Percentiles rank a stretch among this genome's conserved stretches.
Evolutionary conservation across 2,888 invertebrate species (phyloP).

Genomic region (Sarcophaga variegata): DNA sequence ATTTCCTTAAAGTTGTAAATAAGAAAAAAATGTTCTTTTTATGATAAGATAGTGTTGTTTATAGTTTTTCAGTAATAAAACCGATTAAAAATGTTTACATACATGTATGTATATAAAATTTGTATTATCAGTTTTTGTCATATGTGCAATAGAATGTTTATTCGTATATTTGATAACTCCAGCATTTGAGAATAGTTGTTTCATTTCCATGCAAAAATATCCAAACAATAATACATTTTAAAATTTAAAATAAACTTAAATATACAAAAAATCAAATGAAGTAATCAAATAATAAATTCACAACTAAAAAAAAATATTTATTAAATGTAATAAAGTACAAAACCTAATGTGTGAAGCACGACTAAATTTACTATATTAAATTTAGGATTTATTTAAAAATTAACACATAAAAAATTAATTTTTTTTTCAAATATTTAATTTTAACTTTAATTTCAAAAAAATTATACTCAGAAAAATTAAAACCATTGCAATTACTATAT

Average conservation of each 20-base stretch:
- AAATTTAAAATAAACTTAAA: too few species aligned
- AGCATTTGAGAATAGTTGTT: too few species aligned
- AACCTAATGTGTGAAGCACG: conserved; percentile 49
- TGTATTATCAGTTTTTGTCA: neutral
- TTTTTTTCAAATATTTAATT: neutral
- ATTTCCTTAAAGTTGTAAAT: too few species aligned
- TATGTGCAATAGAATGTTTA: neutral
- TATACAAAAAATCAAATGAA: too few species aligned
- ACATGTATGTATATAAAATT: neutral
- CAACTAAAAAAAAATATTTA: neutral
- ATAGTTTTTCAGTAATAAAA: neutral
- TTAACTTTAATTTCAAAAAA: conserved; percentile 13
- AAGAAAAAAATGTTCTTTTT: too few species aligned
- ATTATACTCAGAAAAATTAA: too few species aligned
- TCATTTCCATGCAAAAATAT: too few species aligned
- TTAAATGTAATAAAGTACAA: neutral
- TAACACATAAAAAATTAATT: conserved; percentile 16
- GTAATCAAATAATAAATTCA: neutral
- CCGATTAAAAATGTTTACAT: too few species aligned
- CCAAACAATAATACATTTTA: too few species aligned
- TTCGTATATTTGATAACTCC: neutral
- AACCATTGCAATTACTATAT: too few species aligned
- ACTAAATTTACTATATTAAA: neutral
- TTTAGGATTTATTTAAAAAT: conserved; percentile 20
- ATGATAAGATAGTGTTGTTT: too few species aligned